Conservation (phyloP, 1,140 invertebrate genomes). For the Triops longicaudatus region DNA sequence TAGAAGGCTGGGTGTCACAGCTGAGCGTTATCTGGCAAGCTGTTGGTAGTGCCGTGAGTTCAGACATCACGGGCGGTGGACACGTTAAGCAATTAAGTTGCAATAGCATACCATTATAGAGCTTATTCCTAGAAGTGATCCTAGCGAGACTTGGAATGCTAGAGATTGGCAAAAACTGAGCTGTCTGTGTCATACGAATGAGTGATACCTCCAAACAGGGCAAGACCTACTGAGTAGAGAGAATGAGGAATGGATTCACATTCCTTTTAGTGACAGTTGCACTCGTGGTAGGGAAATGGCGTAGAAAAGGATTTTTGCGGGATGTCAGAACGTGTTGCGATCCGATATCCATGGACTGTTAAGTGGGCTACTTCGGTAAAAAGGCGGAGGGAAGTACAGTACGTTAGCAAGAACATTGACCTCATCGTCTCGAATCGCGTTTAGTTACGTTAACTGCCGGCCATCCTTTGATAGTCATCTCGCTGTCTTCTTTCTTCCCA, state of each 20-base stretch:
- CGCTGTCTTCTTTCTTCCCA: neutral
- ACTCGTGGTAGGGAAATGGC: neutral
- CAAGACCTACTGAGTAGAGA: too few relatives aligned
- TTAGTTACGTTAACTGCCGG: neutral
- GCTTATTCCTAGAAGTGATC: neutral
- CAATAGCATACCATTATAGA: neutral
- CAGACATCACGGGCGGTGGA: conserved; percentile 5
- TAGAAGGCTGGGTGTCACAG: neutral
- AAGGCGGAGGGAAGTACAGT: neutral
- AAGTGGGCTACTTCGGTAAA: neutral
- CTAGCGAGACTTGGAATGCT: neutral
- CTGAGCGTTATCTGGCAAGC: neutral
- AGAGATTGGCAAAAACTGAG: too few relatives aligned
- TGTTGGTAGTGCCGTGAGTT: neutral
- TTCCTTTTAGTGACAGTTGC: too few relatives aligned
- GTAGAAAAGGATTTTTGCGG: neutral
- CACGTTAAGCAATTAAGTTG: neutral
- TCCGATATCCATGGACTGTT: neutral
- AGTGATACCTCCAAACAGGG: too few relatives aligned
- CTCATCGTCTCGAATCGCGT: neutral
- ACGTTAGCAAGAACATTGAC: neutral
- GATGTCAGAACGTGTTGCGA: neutral
- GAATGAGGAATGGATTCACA: too few relatives aligned
- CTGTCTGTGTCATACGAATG: too few relatives aligned
- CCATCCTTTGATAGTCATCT: conserved; percentile 4